phyloP scores from a whole-genome alignment of 2,888 invertebrate genomes.

The Athalia circularis region DNA sequence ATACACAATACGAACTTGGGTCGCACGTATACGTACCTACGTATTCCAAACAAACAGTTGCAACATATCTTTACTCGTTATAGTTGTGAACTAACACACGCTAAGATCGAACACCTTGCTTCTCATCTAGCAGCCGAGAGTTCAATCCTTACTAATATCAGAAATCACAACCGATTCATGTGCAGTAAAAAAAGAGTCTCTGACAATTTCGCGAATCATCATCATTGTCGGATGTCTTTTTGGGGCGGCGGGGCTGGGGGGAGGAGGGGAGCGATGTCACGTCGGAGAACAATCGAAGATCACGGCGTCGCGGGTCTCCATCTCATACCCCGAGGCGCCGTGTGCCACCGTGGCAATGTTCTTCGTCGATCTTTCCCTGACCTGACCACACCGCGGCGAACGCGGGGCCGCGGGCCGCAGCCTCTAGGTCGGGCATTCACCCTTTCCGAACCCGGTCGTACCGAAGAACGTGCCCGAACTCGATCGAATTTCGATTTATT shows the following conservation, averaged over 20 bases:
- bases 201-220: not conserved
- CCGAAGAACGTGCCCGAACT: conserved; percentile 61
- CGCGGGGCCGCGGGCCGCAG: conserved; percentile 59
- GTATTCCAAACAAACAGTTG: conserved; percentile 33
- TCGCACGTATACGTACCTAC: not conserved
- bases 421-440: conserved; percentile 74
- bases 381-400: conserved; percentile 43
- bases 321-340: conserved; percentile 22
- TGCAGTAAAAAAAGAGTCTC: not conserved
- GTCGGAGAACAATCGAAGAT: conserved; percentile 33
- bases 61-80: conserved; percentile 26
- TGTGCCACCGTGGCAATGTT: conserved; percentile 41
- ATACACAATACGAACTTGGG: not conserved
- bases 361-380: conserved; percentile 45
- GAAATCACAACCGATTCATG: conserved; percentile 38
- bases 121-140: too few species aligned
- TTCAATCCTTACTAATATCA: not conserved
- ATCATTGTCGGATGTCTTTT: too few species aligned
- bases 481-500: conserved; percentile 62
- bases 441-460: conserved; percentile 64
- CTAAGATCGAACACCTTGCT: not conserved
- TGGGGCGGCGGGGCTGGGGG: too few species aligned
- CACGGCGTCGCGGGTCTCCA: not conserved
- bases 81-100: conserved; percentile 43
- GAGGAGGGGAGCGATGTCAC: conserved; percentile 10